Conservation (phyloP, 2,797 vertebrate species). For the Acanthopagrus latus region DNA sequence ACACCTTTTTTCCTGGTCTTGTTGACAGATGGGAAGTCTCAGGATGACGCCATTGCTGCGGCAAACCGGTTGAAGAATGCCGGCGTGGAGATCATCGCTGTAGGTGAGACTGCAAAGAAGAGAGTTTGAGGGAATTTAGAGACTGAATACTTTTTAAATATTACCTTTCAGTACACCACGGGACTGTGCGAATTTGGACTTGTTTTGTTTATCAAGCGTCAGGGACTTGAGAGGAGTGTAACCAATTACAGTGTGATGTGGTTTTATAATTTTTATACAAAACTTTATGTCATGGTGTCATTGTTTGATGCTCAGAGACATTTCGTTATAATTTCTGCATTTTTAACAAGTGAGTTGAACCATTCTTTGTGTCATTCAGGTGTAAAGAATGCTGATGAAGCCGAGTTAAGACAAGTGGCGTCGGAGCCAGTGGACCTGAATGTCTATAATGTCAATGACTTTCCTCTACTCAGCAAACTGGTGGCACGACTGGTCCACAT, state of each 20-base stretch:
- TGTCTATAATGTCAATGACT: conserved; percentile 93
- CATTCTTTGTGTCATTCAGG: conserved; percentile 78
- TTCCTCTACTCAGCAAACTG: conserved; percentile 91
- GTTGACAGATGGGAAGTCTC: conserved; percentile 96
- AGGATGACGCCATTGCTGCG: conserved; percentile 90
- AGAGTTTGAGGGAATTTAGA: neutral
- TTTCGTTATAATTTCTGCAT: neutral
- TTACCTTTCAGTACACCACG: neutral
- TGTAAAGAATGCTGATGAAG: conserved; percentile 95
- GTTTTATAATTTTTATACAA: neutral
- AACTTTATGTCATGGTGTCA: neutral
- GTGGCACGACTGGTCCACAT: conserved; percentile 89
- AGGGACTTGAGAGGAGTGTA: neutral
- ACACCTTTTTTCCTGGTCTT: conserved; percentile 88
- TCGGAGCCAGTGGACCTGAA: conserved; percentile 92
- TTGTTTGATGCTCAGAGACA: neutral
- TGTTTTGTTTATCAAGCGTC: neutral
- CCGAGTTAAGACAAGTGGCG: conserved; percentile 91
- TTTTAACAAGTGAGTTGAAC: neutral
- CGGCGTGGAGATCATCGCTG: conserved; percentile 92
- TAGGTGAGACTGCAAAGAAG: conserved; percentile 87
- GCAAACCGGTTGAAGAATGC: conserved; percentile 88
- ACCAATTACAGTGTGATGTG: neutral
- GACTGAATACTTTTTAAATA: neutral
- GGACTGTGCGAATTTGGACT: neutral